Evolutionary conservation across 1,140 invertebrate species (phyloP).

Genomic region (Solen grandis): DNA sequence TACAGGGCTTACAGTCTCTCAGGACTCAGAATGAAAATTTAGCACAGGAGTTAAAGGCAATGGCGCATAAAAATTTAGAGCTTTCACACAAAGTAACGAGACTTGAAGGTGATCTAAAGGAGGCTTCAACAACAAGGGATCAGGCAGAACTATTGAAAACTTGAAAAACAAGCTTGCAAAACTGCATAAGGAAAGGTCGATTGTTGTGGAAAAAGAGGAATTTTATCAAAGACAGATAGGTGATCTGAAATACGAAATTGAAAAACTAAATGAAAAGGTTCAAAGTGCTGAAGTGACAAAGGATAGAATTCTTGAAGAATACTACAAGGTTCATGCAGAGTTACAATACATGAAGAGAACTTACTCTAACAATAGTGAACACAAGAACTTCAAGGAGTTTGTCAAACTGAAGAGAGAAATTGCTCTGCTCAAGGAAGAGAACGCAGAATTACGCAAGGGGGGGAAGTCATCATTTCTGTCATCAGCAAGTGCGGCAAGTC

Average conservation of each 20-base stretch:
- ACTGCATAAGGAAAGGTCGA: constrained; percentile 49
- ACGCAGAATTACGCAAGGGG: constrained; percentile 19
- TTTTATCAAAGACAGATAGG: constrained; percentile 44
- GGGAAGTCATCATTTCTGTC: background rate
- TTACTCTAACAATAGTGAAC: constrained; percentile 1
- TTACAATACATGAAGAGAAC: constrained; percentile 44
- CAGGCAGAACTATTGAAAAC: constrained; percentile 44
- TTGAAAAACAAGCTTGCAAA: constrained; percentile 54
- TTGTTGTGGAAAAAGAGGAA: constrained; percentile 35
- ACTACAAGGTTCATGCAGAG: constrained; percentile 29
- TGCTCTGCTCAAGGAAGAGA: constrained; percentile 29
- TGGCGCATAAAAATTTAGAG: constrained; percentile 51
- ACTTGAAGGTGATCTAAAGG: constrained; percentile 40
- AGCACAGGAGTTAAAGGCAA: constrained; percentile 27
- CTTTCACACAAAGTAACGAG: constrained; percentile 27
- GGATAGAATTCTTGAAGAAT: constrained; percentile 48
- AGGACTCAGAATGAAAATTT: constrained; percentile 31
- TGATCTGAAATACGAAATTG: constrained; percentile 35
- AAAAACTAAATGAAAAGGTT: constrained; percentile 33
- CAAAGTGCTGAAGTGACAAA: constrained; percentile 46
- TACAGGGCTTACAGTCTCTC: constrained; percentile 38
- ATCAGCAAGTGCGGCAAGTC: background rate
- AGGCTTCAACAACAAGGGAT: constrained; percentile 33
- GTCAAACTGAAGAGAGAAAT: constrained; percentile 50
- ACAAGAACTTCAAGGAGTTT: constrained; percentile 53